phyloP scores from a whole-genome alignment of 2,888 invertebrate species.

The Netelia inedita region DNA sequence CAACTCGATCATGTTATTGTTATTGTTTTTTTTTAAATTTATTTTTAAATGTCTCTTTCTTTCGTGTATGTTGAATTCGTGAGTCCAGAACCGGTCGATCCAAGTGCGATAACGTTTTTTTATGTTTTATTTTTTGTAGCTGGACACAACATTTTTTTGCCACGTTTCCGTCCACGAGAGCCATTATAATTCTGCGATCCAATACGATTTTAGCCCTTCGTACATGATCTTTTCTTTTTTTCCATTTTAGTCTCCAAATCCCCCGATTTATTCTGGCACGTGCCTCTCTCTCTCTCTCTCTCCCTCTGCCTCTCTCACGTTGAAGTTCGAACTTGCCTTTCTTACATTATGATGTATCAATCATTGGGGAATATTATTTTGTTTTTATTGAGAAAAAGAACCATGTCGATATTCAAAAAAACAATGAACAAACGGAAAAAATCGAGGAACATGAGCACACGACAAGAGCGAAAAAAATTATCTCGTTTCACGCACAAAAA shows the following conservation, averaged over 20 bases:
- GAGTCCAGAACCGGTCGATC: conserved; percentile 53
- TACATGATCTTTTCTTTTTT: conserved; percentile 23
- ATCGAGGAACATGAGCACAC: conserved; percentile 29
- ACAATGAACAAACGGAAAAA: conserved; percentile 43
- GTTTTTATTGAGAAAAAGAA: conserved; percentile 27
- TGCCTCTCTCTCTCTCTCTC: conserved; percentile 1
- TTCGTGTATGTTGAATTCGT: conserved; percentile 43
- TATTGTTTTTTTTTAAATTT: conserved; percentile 52
- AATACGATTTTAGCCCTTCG: conserved; percentile 47
- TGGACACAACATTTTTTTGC: conserved; percentile 30
- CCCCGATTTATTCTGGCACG: background rate
- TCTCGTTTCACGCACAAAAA: conserved; percentile 13
- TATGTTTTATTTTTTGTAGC: conserved; percentile 11
- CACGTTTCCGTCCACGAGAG: conserved; percentile 34
- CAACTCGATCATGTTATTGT: conserved; percentile 56
- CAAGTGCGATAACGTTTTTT: conserved; percentile 53
- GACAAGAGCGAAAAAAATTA: background rate
- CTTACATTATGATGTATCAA: background rate
- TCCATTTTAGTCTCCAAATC: conserved; percentile 10
- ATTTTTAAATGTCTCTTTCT: conserved; percentile 36
- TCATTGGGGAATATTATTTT: background rate
- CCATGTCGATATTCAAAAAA: conserved; percentile 31
- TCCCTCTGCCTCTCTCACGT: background rate
- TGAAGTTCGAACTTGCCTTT: background rate
- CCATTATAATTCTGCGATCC: conserved; percentile 13